Evolutionary conservation across 2,888 invertebrate species (phyloP), one percentile per base, ranked within the genome.

Genomic region (Hofmannophila pseudospretella): DNA sequence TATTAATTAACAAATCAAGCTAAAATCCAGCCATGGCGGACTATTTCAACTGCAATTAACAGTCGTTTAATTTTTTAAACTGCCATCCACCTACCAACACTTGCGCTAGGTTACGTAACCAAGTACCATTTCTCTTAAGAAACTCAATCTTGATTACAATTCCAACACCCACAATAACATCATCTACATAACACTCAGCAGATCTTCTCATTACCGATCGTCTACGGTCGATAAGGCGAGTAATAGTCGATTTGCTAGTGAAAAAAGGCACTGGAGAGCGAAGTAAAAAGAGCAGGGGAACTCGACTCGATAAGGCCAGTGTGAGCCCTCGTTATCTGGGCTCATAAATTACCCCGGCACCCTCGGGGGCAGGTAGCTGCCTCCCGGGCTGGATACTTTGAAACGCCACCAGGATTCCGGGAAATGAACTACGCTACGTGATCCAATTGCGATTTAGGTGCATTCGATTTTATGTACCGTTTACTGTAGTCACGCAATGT

Each of bases 401-500:
- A 72, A 75, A 74, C 61, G 67, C 60, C 59, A 67, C 63, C 62
- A 71, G 68, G 65, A 74, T 74, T 68, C 74, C 68, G 67, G 77
- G 77, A 81, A 84, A 84, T 84, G 80, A 79, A 81, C 76, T 72
- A 69, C 16, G 65, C 78, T 85, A 82, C 85, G 85, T 85, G 85
- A 85, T 85, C 85, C 84, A 85, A 85, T 85, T 82, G 82, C 77
- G 66, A 79, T 84, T 82, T 78, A 76, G 75, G 67, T 81, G 79
- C 79, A 82, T 74, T 78, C 70, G 71, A 75, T 74, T 75, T 67
- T 62, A 67, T 57, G 61, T 48, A 58, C 39, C 38, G 58, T 64
- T 67, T 59, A 51, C 51, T 31, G 51, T 52, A 58, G 65, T 63
- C 69, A 65, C 64, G 64, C 59, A 41, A 68, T 43, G 46, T 58